Evolutionary conservation across 2,113 vertebrate genomes (phyloP), one percentile per base, ranked within the genome.

Genomic region (Micromys minutus): DNA sequence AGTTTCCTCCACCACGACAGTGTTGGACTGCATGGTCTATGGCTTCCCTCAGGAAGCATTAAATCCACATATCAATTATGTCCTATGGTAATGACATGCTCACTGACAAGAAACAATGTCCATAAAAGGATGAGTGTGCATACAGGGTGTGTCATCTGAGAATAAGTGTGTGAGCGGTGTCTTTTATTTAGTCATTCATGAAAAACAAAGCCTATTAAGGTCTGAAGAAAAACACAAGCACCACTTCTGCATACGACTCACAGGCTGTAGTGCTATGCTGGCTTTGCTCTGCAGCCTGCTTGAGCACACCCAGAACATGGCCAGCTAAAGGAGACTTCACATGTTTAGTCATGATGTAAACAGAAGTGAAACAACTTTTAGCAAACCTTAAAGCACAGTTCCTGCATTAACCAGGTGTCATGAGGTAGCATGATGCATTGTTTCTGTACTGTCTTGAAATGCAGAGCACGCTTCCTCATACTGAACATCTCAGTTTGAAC

Each of bases 171-270:
- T 55, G n/a, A 76, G 26, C 63, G 34, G 19, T 39, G 36, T 67
- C 42, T 79, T 55, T 42, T 52, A 95, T n/a, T 89, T 55, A 94
- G 21, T 63, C 89, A 45, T 26, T 79, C 31, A 47, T 61, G 19
- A 3, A 92, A 89, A 94, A 94, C 47, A 95, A 94, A 89, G 89
- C 3, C 76, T 63, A 22, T 22, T 65, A 84, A 5, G 71, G 65
- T 83, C 13, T 24, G 59, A 4, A 94, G 29, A 95, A 94, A 89
- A 86, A 39, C 24, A 26, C 39, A 34, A 50, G 7, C 59, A 71
- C 84, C 83, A 71, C 36, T 87, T 42, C 34, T 77, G 34, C 10
- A n/a, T 34, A 6, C n/a, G 13, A 26, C 61, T 91, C 50, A 80
- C 2, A 79, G 55, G 71, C 52, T 29, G 81, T 94, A 89, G 45